phyloP scores from a whole-genome alignment of 2,888 invertebrate species.

The Harpalus rubripes region DNA sequence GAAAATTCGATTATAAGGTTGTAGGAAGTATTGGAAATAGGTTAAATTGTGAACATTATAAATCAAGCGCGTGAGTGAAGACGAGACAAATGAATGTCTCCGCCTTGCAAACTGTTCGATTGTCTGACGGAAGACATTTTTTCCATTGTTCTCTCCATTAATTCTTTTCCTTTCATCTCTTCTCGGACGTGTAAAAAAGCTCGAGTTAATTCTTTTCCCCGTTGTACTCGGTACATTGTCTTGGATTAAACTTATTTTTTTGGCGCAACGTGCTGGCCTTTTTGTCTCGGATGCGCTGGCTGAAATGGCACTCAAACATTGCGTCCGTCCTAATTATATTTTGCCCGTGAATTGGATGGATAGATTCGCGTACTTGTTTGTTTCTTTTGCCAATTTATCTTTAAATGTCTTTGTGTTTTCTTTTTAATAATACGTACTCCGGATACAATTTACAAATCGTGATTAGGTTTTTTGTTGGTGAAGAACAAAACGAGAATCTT shows the following conservation, averaged over 20 bases:
- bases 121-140: constrained; percentile 54
- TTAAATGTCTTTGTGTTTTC: constrained; percentile 40
- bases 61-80: constrained; percentile 32
- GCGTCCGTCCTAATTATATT: constrained; percentile 59
- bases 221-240: constrained; percentile 56
- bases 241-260: constrained; percentile 63
- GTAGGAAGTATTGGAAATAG: constrained; percentile 21
- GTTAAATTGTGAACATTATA: constrained; percentile 34
- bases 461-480: constrained; percentile 38
- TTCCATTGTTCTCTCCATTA: constrained; percentile 64
- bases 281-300: constrained; percentile 5
- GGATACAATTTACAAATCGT: constrained; percentile 45
- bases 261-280: constrained; percentile 50
- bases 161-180: constrained; percentile 61
- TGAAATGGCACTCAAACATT: constrained; percentile 59
- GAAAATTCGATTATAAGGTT: background rate
- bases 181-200: constrained; percentile 54
- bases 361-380: constrained; percentile 42
- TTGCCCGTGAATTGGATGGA: constrained; percentile 57
- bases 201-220: constrained; percentile 44
- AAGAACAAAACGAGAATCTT: constrained; percentile 5
- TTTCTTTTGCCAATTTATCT: constrained; percentile 38
- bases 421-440: constrained; percentile 50
- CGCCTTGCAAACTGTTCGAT: constrained; percentile 48
- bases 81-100: constrained; percentile 52